Base-by-base conservation (phyloP, 2,797 vertebrate species). In the Sebastes ruberrimus region DNA sequence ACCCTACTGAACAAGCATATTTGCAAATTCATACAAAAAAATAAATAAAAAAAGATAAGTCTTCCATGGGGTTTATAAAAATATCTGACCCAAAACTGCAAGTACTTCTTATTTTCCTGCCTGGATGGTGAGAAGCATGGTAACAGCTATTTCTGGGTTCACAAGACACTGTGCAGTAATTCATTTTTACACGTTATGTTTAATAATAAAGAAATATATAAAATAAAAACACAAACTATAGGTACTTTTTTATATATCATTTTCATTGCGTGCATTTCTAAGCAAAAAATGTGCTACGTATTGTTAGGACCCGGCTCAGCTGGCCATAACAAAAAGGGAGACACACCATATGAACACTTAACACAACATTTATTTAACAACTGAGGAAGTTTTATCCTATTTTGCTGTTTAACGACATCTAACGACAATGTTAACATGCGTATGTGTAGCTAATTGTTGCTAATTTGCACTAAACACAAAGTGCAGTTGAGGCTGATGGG, bases 61-160 rank as follows among this genome's bases (percentile, higher is more conserved):
- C n/a, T 35, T 74, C n/a, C 14, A 32, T 5, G 10, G 25, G 25
- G 10, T 55, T 69, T 30, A 7, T 61, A 57, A n/a, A 80, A 61
- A 64, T 52, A 63, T 63, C 63, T 35, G 28, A 78, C 27, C 32
- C 59, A 30, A 42, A 42, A 55, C 38, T 53, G 13, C 8, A 61
- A 61, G 56, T 20, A 5, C 1, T 13, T 5, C 57, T 23, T n/a
- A n/a, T 49, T 25, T 27, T 6, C 10, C 20, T 38, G 3, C 27
- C 2, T 27, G 2, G 3, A 0, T 16, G 18, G 8, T 22, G 16
- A 7, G 8, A 61, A 25, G 13, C 6, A 25, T 6, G 2, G 3
- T 7, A 27, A n/a, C 53, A 52, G 42, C 4, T 22, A 57, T 64
- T 28, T 20, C 22, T 59, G 27, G 18, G 10, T 64, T 59, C 16